Evolutionary conservation across 2,113 vertebrate species (phyloP), one percentile per base, ranked within the genome.

Genomic region (Oryzias javanicus): DNA sequence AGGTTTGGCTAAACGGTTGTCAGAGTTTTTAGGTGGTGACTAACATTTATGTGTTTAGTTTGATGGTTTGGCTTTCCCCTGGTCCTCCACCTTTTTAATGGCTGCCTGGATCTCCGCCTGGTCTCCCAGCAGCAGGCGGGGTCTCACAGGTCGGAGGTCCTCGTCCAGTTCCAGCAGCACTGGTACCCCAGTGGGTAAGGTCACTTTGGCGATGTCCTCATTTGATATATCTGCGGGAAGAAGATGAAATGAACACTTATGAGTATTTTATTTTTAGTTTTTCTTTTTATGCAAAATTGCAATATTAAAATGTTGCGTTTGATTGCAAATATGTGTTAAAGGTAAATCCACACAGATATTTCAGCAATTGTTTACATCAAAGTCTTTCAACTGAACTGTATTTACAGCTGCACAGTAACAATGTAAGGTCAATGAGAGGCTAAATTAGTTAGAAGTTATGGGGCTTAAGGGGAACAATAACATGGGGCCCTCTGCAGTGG

Each of bases 41-140:
- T 54, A 18, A 8, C 44, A 24, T 25, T 18, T 6, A 19, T 47
- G 41, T 8, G 13, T 74, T 92, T 75, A 83, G 55, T 74, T 74
- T 19, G 78, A 65, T 4, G 61, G 49, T 53, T 60, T 86, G n/a
- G 92, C 96, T 91, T 96, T 99, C 54, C 97, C 97, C 91, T 99
- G 97, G 84, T 99, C 95, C 63, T 99, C 95, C 67, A 99, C 96
- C 87, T 95, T 98, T 83, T 94, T 95, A 85, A 99, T 99, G 61
- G 97, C 97, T 17, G 93, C 94, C 68, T 93, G 93, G 79, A 99
- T 98, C 48, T 94, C 96, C 48, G 90, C 92, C 73, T 95, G 95
- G 83, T 99, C 92, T 27, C 97, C 97, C 60, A 99, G 78, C 45
- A 98, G 97, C 83, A 90, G 89, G 46, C 96, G 94, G 22, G 91